Percentiles rank a stretch among this genome's conserved stretches.
These are phyloP conservation scores for Drosophila neonasuta DNA, from an alignment of 2,888 invertebrate genomes.

Conservation along the genomic window DNA sequence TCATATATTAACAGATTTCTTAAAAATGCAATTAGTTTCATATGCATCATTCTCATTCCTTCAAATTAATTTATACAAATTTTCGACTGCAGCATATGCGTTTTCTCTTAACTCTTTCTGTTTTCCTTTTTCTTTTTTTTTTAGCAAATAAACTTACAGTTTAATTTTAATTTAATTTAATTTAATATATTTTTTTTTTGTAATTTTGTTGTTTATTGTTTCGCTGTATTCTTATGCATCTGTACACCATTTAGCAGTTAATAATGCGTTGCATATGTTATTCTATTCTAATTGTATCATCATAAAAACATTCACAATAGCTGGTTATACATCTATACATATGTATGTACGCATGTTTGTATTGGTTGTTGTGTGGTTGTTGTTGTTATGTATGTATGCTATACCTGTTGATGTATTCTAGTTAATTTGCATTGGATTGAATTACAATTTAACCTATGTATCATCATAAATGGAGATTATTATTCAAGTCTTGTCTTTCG, in stretches of 20 bases:
- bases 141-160: constrained; percentile 63
- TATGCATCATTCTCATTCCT: constrained; percentile 63
- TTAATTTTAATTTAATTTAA: constrained; percentile 20
- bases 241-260: constrained; percentile 37
- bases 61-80: constrained; percentile 62
- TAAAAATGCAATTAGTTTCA: constrained; percentile 79
- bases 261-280: constrained; percentile 28
- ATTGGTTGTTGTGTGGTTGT: neutral
- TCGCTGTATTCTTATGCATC: constrained; percentile 30
- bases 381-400: constrained; percentile 20
- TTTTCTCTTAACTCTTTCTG: constrained; percentile 31
- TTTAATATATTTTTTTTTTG: neutral
- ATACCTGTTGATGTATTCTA: constrained; percentile 40
- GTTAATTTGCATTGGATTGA: constrained; percentile 50
- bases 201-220: constrained; percentile 35
- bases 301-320: constrained; percentile 67
- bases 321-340: constrained; percentile 34
- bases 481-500: constrained; percentile 68
- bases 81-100: constrained; percentile 47
- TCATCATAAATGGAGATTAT: constrained; percentile 37
- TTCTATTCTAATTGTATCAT: constrained; percentile 45
- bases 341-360: constrained; percentile 35
- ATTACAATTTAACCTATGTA: constrained; percentile 57
- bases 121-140: constrained; percentile 13
- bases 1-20: constrained; percentile 81